Conservation (phyloP, 1,140 invertebrate species). For the Drosophila murphyi region DNA sequence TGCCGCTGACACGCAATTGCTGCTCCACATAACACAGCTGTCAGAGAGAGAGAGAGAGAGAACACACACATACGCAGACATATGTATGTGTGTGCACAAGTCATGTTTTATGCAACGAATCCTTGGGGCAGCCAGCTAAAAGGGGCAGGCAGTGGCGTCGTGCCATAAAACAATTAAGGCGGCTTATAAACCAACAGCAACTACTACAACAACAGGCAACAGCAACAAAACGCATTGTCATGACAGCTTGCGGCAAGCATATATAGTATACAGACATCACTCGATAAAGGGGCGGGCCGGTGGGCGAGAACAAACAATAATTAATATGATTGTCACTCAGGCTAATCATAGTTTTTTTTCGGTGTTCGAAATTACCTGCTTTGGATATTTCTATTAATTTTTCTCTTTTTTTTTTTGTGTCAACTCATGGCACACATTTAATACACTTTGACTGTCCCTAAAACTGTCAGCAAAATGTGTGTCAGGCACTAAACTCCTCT, state of each 20-base stretch:
- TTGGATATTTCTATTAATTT: neutral
- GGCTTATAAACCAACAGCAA: constrained; percentile 55
- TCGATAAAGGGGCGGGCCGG: constrained; percentile 3
- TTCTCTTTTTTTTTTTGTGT: constrained; percentile 25
- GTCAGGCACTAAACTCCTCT: constrained; percentile 15
- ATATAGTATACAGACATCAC: constrained; percentile 12
- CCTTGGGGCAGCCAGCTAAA: constrained; percentile 52
- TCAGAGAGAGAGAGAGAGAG: neutral
- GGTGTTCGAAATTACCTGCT: neutral
- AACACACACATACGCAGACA: constrained; percentile 11
- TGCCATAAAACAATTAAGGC: constrained; percentile 75
- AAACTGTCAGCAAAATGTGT: constrained; percentile 51
- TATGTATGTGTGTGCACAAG: neutral
- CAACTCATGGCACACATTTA: constrained; percentile 53
- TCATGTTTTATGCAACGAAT: constrained; percentile 50
- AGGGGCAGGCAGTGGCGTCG: constrained; percentile 43
- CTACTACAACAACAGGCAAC: no score
- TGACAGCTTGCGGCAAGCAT: constrained; percentile 17
- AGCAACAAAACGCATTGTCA: constrained; percentile 39
- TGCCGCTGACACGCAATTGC: constrained; percentile 51
- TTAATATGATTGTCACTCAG: constrained; percentile 50
- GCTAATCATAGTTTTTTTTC: constrained; percentile 39
- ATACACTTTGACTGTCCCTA: constrained; percentile 28
- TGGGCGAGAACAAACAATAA: constrained; percentile 17
- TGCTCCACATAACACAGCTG: constrained; percentile 48